Percentiles rank a stretch among this genome's conserved stretches.
Evolutionary conservation across 2,797 vertebrate species (phyloP).

Genomic region (Cetoscarus ocellatus): DNA sequence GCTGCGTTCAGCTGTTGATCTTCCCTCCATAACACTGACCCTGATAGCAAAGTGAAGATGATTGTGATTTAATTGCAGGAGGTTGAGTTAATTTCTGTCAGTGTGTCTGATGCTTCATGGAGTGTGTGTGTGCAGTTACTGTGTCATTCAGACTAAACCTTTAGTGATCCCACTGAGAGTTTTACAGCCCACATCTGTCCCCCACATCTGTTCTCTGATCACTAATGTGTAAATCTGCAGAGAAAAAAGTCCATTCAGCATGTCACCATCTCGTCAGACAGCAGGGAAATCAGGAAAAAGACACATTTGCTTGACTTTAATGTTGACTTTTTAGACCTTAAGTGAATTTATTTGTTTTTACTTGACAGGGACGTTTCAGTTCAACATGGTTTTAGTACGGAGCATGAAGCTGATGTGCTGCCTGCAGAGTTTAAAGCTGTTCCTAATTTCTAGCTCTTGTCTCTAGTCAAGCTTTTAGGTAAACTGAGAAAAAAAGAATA

Average conservation of each 20-base stretch:
- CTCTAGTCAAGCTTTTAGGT: too few relatives aligned
- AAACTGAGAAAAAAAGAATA: too few relatives aligned
- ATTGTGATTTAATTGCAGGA: slow-evolving; percentile 17
- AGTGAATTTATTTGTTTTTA: too few relatives aligned
- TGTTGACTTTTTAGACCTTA: too few relatives aligned
- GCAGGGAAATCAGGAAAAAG: too few relatives aligned
- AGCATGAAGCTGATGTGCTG: too few relatives aligned
- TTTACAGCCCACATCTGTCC: slow-evolving; percentile 63
- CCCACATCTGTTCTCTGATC: slow-evolving; percentile 65
- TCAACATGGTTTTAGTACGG: too few relatives aligned
- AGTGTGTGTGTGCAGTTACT: slow-evolving; percentile 27
- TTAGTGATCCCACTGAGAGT: slow-evolving; percentile 61
- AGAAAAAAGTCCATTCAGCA: slow-evolving; percentile 62
- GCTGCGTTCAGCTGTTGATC: slow-evolving; percentile 1
- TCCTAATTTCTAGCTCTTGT: too few relatives aligned
- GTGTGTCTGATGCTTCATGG: slow-evolving; percentile 36
- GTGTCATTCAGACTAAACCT: slow-evolving; percentile 65
- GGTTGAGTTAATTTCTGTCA: slow-evolving; percentile 43
- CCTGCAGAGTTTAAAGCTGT: too few relatives aligned
- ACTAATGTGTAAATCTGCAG: slow-evolving; percentile 57
- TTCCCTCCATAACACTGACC: slow-evolving; percentile 39
- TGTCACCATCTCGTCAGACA: slow-evolving; percentile 28
- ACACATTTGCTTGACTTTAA: neutral
- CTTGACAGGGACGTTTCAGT: too few relatives aligned
- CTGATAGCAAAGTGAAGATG: slow-evolving; percentile 29